Evolutionary conservation across 2,888 invertebrate genomes (phyloP).

Genomic region (Synergus laeviventris): DNA sequence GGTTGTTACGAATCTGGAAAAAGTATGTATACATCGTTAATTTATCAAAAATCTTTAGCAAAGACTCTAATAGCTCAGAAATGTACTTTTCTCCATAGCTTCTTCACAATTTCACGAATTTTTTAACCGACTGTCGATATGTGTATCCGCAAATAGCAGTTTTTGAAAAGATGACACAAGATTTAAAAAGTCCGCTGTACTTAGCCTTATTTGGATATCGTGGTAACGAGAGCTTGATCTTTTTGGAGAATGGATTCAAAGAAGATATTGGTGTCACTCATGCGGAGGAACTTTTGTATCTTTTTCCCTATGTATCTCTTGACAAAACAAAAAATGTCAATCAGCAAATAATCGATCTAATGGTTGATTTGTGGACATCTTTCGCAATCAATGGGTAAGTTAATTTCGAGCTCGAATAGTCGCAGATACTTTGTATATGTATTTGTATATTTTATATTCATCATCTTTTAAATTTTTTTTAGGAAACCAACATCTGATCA

Average conservation of each 20-base stretch:
- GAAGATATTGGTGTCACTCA: not conserved
- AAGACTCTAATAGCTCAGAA: not conserved
- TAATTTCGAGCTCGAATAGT: too few relatives aligned
- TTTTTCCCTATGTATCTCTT: not conserved
- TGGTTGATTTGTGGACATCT: not conserved
- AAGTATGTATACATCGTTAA: not conserved
- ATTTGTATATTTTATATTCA: too few relatives aligned
- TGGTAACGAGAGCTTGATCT: not conserved
- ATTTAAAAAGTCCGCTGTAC: not conserved
- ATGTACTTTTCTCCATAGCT: not conserved
- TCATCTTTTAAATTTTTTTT: too few relatives aligned
- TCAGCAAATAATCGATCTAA: not conserved
- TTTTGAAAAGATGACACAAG: not conserved
- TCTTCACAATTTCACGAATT: not conserved
- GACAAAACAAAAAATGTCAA: not conserved
- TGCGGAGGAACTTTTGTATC: constrained; percentile 1
- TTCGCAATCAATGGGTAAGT: not conserved
- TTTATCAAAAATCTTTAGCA: not conserved
- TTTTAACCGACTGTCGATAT: not conserved
- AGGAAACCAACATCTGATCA: too few relatives aligned
- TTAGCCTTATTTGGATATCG: not conserved
- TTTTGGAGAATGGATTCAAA: not conserved
- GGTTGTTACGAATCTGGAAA: not conserved
- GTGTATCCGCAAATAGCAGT: not conserved
- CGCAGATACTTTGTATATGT: too few relatives aligned